Evolutionary conservation across 2,888 invertebrate genomes (phyloP), one percentile per base, ranked within the genome.

Genomic region (Macaria notata): DNA sequence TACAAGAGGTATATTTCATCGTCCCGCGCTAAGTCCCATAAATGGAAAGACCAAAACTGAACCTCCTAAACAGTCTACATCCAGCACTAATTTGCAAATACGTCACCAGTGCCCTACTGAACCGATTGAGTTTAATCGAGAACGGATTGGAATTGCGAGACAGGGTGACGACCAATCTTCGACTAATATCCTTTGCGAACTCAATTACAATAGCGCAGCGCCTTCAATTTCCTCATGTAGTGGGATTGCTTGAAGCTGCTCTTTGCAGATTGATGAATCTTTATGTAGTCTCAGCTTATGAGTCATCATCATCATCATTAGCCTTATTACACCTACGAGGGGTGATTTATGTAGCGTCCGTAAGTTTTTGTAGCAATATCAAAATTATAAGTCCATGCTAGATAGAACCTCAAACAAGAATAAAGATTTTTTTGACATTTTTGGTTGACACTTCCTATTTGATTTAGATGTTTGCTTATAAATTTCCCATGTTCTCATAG

Each of bases 141-240:
- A 72, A 80, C 80, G 81, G 82, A 83, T 86, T 84, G 76, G 78
- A 82, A 81, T 84, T 82, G 73, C 80, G 85, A 81, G 79, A 86
- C 82, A 76, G 76, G 78, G 80, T 88, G 87, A 86, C 86, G 86
- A 90, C 86, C 89, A 91, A 91, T 90, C 89, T 90, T 89, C 85
- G 67, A 79, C 83, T 88, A 90, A 90, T 90, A 90, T 89, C 90
- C 90, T 87, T 81, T 76, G 72, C 77, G 76, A 91, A 91, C 88
- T 87, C 84, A 81, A 90, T 90, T 87, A 88, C 84, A 78, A 81
- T 79, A 79, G 72, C 73, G 65, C 63, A 79, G 78, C 68, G 79
- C 75, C 81, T 83, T 87, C 84, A 82, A 88, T 88, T 88, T 86
- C 86, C 87, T 83, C 69, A 65, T 81, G 72, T 73, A 77, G 75